A percentile compares a stretch with the other conserved stretches of the same genome.
Conservation (phyloP, 1,140 invertebrate genomes). For the Scaptomyza hsui region DNA sequence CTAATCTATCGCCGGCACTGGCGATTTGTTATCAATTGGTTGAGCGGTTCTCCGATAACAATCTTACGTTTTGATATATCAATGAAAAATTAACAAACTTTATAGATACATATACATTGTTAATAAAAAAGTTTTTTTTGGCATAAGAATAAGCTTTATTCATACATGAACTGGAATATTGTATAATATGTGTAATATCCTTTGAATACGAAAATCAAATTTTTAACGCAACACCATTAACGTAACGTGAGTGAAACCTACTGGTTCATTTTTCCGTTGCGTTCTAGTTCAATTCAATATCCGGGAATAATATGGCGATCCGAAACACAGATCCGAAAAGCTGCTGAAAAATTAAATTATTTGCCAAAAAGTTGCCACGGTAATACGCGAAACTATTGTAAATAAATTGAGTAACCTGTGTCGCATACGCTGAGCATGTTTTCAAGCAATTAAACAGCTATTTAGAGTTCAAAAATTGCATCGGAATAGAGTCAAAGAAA, state of each 20-base stretch:
- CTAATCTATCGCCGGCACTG: slow-evolving; percentile 4
- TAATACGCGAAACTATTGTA: slow-evolving; percentile 64
- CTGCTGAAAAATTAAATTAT: slow-evolving; percentile 75
- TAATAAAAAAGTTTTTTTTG: no score
- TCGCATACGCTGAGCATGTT: slow-evolving; percentile 32
- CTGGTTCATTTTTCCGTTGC: slow-evolving; percentile 26
- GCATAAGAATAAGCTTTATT: no score
- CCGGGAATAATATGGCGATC: slow-evolving; percentile 79
- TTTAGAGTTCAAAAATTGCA: slow-evolving; percentile 49
- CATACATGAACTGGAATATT: no score
- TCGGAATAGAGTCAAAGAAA: slow-evolving; percentile 62
- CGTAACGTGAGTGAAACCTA: slow-evolving; percentile 10
- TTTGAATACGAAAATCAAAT: not conserved
- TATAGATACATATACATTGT: no score
- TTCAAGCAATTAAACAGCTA: slow-evolving; percentile 5
- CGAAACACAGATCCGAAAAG: slow-evolving; percentile 71
- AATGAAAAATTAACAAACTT: no score
- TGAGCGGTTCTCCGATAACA: not conserved
- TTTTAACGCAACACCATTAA: not conserved
- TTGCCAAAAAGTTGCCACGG: slow-evolving; percentile 64
- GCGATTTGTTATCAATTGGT: not conserved
- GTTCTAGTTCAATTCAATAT: slow-evolving; percentile 54
- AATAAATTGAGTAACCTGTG: slow-evolving; percentile 42
- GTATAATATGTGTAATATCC: not conserved
- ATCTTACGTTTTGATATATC: not conserved